Evolutionary conservation across 2,888 invertebrate species (phyloP).

Genomic region (Amphipyra berbera): DNA sequence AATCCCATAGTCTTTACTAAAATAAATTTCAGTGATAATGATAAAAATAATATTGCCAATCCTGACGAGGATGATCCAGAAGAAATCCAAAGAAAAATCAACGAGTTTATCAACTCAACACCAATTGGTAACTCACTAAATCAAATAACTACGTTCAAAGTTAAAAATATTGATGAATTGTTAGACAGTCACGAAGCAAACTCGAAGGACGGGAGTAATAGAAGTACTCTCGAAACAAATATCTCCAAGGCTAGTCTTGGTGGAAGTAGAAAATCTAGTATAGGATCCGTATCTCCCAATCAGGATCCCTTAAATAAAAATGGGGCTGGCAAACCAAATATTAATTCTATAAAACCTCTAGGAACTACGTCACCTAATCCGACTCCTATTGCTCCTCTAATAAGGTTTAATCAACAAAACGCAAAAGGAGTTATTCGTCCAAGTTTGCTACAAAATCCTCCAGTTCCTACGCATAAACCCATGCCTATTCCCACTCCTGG

Average conservation of each 20-base stretch:
- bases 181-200: conserved; percentile 6
- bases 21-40: conserved; percentile 6
- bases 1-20: conserved; percentile 57
- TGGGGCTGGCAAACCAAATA: background rate
- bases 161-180: conserved; percentile 30
- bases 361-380: background rate
- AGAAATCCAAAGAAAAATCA: conserved; percentile 15
- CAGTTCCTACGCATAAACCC: conserved; percentile 7
- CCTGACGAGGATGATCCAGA: conserved; percentile 8
- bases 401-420: background rate
- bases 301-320: background rate
- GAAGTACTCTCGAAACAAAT: conserved; percentile 1
- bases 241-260: background rate
- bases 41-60: background rate
- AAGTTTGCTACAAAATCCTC: conserved; percentile 15
- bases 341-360: background rate
- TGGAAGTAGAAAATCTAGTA: background rate
- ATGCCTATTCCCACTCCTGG: conserved; percentile 17
- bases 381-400: background rate
- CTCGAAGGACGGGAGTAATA: background rate
- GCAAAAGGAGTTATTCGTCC: conserved; percentile 4
- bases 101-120: conserved; percentile 15
- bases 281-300: conserved; percentile 7
- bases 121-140: conserved; percentile 9
- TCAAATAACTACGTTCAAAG: conserved; percentile 5